Evolutionary conservation across 2,113 vertebrate genomes (phyloP), one percentile per base, ranked within the genome.

Genomic region (Vidua chalybeata): DNA sequence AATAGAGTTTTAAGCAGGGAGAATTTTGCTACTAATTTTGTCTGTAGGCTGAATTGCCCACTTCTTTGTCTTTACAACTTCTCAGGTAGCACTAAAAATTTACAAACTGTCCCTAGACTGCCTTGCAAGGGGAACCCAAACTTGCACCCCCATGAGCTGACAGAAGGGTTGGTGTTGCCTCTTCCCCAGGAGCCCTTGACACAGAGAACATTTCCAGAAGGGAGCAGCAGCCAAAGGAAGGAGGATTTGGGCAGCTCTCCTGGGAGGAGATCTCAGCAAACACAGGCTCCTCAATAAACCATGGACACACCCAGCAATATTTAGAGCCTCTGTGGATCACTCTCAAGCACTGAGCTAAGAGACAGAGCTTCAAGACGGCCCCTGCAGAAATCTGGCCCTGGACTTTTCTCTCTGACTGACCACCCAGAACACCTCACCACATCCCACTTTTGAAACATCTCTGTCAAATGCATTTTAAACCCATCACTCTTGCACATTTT

Each of bases 401-500:
- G 52, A 52, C 27, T 27, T 68, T 89, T 73, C 64, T 73, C 64
- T 69, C 72, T 56, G 69, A 41, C 41, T 93, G 79, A n/a, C 73
- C 86, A 96, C 54, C 69, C 87, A 84, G 37, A 58, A 37, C 21
- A 89, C 20, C 61, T 54, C 72, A 83, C 28, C 61, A 61, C 80
- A 94, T 39, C 74, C 92, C 85, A 77, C 61, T 89, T 90, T 64
- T 33, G 45, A 78, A 93, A 90, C 13, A 45, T 52, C 83, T 89
- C 69, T 68, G 63, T 73, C 82, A 72, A 85, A 90, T 18, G 58
- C 15, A 74, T 64, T 92, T 87, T 68, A 67, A 89, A 84, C 46
- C 33, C 0, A 71, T 41, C 64, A 21, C 62, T 90, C 61, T 35
- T 33, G 55, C 37, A 24, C 54, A 49, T 93, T 93, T 95, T 90